Conservation (phyloP, 2,888 invertebrate species). For the Drosophila neonasuta region DNA sequence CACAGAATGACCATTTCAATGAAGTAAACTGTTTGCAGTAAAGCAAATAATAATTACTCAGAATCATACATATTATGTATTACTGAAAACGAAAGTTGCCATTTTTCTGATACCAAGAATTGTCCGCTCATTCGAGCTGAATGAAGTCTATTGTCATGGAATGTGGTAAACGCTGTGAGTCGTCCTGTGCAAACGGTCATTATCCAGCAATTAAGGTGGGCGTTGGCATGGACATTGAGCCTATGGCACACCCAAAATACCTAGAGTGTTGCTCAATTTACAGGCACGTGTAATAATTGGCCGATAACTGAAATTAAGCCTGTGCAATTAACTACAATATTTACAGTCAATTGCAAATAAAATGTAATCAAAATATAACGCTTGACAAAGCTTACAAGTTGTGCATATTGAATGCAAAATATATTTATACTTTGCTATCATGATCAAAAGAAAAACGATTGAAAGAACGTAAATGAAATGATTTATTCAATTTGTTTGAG, state of each 20-base stretch:
- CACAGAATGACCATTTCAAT: neutral
- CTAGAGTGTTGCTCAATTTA: conserved; percentile 36
- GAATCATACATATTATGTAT: neutral
- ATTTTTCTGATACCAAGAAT: neutral
- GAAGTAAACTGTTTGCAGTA: neutral
- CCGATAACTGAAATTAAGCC: conserved; percentile 49
- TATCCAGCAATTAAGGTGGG: conserved; percentile 35
- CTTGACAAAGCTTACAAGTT: neutral
- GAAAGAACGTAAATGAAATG: neutral
- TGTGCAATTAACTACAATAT: conserved; percentile 29
- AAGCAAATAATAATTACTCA: neutral
- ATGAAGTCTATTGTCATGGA: neutral
- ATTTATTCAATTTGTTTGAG: conserved; percentile 5
- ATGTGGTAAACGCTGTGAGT: conserved; percentile 3
- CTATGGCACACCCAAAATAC: conserved; percentile 21
- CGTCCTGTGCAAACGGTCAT: neutral
- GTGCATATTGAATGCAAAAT: neutral
- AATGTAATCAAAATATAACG: neutral
- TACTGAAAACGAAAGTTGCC: neutral
- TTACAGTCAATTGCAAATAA: neutral
- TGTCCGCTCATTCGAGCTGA: neutral
- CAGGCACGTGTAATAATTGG: conserved; percentile 51
- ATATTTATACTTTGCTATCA: neutral
- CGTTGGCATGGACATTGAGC: conserved; percentile 4
- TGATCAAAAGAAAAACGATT: conserved; percentile 1